A percentile compares a stretch with the other conserved stretches of the same genome.
Conservation (phyloP, 2,888 invertebrate genomes). For the Nezara viridula region DNA sequence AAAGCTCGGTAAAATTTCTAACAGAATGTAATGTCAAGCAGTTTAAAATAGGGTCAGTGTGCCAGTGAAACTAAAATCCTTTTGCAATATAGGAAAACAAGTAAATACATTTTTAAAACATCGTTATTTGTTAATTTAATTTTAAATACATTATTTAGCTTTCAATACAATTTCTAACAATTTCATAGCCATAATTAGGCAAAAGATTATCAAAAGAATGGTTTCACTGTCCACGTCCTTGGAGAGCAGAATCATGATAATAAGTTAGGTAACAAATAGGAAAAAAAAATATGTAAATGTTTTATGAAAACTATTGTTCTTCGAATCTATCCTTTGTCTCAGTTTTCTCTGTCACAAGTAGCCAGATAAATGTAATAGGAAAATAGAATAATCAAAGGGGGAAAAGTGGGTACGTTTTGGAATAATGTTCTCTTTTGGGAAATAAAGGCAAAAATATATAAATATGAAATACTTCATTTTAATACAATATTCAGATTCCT, state of each 20-base stretch:
- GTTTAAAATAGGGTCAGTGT: slow-evolving; percentile 44
- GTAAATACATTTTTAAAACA: not conserved
- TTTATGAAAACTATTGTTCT: slow-evolving; percentile 40
- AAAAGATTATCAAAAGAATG: not conserved
- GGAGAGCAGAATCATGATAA: slow-evolving; percentile 58
- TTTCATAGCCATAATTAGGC: not conserved
- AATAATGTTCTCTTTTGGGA: slow-evolving; percentile 53
- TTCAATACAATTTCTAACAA: not conserved
- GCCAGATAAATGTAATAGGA: slow-evolving; percentile 29
- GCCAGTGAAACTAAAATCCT: slow-evolving; percentile 33
- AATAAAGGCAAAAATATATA: slow-evolving; percentile 56
- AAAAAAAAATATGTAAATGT: slow-evolving; percentile 47
- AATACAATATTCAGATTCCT: slow-evolving; percentile 51
- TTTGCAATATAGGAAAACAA: not conserved
- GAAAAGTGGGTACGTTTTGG: slow-evolving; percentile 58
- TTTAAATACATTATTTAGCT: not conserved
- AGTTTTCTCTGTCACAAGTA: slow-evolving; percentile 54
- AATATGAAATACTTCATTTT: slow-evolving; percentile 56
- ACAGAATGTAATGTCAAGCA: slow-evolving; percentile 53
- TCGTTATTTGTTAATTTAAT: not conserved
- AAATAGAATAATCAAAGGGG: slow-evolving; percentile 40
- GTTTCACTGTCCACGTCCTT: slow-evolving; percentile 50
- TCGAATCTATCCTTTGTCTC: slow-evolving; percentile 46
- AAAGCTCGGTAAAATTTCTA: slow-evolving; percentile 59
- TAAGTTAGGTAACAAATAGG: slow-evolving; percentile 53